phyloP scores from a whole-genome alignment of 2,888 invertebrate species.

The Scaptomyza flava region DNA sequence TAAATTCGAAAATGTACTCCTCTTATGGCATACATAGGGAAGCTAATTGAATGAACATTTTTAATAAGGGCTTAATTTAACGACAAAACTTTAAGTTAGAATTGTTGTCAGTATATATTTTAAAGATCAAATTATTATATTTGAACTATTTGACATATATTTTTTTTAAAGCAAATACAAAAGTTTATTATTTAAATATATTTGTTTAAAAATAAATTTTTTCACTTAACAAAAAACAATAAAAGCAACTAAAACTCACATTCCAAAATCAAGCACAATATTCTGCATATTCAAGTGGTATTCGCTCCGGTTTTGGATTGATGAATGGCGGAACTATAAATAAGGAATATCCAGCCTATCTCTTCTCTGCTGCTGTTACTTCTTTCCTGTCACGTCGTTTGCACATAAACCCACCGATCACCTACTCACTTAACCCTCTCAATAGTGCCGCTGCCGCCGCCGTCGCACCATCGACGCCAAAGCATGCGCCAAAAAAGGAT shows the following conservation, averaged over 20 bases:
- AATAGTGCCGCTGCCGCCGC: constrained; percentile 39
- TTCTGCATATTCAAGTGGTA: not conserved
- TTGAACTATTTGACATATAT: too few relatives aligned
- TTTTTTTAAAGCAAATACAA: too few relatives aligned
- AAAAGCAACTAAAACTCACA: constrained; percentile 12
- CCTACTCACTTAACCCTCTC: constrained; percentile 19
- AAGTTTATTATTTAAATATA: too few relatives aligned
- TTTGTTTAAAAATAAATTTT: too few relatives aligned
- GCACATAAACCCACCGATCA: constrained; percentile 68
- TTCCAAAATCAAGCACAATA: not conserved
- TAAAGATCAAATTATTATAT: too few relatives aligned
- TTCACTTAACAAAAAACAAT: not conserved
- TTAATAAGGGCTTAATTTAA: too few relatives aligned
- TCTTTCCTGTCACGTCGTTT: constrained; percentile 76
- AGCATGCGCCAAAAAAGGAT: constrained; percentile 72
- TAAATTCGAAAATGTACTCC: not conserved
- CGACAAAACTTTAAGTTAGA: too few relatives aligned
- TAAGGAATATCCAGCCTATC: constrained; percentile 56
- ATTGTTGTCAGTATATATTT: too few relatives aligned
- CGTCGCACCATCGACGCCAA: constrained; percentile 58
- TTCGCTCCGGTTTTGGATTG: constrained; percentile 66
- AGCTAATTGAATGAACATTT: not conserved
- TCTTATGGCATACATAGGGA: not conserved
- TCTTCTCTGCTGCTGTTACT: constrained; percentile 43
- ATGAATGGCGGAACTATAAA: constrained; percentile 78